These are phyloP conservation scores for Calidris pygmaea DNA, from an alignment of 2,113 vertebrate genomes.

Conservation along the genomic window DNA sequence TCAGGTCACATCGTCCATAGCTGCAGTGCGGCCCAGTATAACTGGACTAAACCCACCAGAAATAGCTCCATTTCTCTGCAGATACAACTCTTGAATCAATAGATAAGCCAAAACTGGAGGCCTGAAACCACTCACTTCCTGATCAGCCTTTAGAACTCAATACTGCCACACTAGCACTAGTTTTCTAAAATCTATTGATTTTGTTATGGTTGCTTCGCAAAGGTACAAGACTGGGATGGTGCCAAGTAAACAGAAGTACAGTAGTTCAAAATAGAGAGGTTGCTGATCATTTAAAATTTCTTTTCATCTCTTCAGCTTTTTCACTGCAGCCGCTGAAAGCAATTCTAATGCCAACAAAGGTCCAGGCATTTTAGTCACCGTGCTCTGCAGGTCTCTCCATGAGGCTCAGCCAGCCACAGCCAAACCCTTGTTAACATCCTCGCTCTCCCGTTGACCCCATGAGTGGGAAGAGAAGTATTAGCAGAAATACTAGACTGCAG, in stretches of 20 bases:
- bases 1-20: neutral
- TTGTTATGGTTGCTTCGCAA: neutral
- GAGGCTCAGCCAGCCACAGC: neutral
- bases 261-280: neutral
- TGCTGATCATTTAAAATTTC: neutral
- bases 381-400: neutral
- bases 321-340: neutral
- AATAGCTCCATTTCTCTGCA: neutral
- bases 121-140: neutral
- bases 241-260: neutral
- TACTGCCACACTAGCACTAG: neutral
- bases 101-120: neutral
- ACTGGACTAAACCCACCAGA: neutral
- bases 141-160: neutral
- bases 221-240: accelerated
- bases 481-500: neutral
- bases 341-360: neutral
- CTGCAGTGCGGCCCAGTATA: neutral
- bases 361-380: accelerated
- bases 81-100: neutral
- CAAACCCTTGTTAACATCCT: neutral
- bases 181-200: neutral
- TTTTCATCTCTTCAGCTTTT: neutral
- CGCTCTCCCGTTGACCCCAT: neutral
- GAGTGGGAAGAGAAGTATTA: neutral